Percentiles rank a stretch among this genome's conserved stretches.
phyloP scores from a whole-genome alignment of 2,113 vertebrate species.

The Oxygymnocypris stewartii region DNA sequence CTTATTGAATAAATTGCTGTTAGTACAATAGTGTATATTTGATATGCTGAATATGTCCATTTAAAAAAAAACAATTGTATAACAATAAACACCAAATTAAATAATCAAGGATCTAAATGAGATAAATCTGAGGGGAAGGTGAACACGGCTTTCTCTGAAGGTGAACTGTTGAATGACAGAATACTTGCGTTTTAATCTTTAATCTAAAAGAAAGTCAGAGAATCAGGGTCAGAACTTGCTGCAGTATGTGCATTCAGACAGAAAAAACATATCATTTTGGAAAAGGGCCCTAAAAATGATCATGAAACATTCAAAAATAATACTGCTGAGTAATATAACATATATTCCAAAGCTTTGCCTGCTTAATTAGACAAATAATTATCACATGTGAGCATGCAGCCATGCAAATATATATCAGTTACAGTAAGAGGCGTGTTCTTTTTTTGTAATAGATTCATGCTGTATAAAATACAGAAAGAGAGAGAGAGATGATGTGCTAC shows the following conservation, averaged over 20 bases:
- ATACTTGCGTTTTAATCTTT: background rate
- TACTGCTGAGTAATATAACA: background rate
- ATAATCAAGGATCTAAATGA: background rate
- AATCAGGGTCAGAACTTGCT: background rate
- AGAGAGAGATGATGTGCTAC: constrained; percentile 2
- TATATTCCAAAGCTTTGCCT: background rate
- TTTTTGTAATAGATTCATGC: constrained; percentile 30
- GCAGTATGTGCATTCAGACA: background rate
- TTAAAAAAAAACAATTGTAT: no score
- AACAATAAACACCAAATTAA: no score
- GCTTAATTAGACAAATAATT: background rate
- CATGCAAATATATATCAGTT: background rate
- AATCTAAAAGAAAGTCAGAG: background rate
- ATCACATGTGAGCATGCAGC: background rate
- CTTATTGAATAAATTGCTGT: background rate
- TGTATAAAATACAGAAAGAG: background rate
- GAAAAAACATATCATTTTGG: background rate
- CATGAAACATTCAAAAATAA: background rate
- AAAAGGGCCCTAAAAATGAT: background rate
- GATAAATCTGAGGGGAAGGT: background rate
- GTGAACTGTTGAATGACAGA: background rate
- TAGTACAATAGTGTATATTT: no score
- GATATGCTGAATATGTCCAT: no score
- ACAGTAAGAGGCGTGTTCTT: background rate
- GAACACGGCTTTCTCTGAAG: background rate